Base-by-base conservation (phyloP, 2,888 invertebrate species). In the Biston stratarius region DNA sequence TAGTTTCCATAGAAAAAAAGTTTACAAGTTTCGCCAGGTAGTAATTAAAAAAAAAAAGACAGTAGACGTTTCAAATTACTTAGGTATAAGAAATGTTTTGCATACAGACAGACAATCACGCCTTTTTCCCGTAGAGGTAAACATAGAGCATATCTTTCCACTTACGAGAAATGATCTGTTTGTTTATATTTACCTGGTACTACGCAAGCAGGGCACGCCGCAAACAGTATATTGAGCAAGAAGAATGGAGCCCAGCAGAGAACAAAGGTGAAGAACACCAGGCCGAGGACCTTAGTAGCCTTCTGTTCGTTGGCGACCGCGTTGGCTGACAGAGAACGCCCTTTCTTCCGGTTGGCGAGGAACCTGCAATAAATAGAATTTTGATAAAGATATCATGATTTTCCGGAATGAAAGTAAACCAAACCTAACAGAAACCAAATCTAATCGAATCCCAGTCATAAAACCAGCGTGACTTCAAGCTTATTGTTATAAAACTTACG, bases 211-310 rank as follows among this genome's bases (percentile, higher is more conserved):
- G 97, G 96, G 81, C 98, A 98, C 36, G 97, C 96, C 24, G 98
- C 98, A 81, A 97, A 97, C 61, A 98, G 91, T 74, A 98, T 97
- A 87, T 98, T 98, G 66, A 98, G 94, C 60, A 97, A 94, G 90
- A 98, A 98, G 89, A 98, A 99, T 1, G 98, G 98, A 24, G 97
- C 96, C 98, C 98, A 98, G 85, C 98, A 98, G 10, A 98, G 92
- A 60, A 98, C 98, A 88, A 98, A 98, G 0, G 97, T 97, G 90
- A 97, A 97, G 94, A 99, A 99, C 0, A 98, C 98, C 49, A 98
- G 91, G 0, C 98, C 98, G 7, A 99, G 94, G 0, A 97, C 98
- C 91, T 99, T 98, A 63, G 98, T 98, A 1, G 99, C 99, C 84
- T 99, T 99, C 87, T 99, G 98, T 87, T 99, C 98, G 40, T 97